Evolutionary conservation across 1,140 invertebrate genomes (phyloP), one percentile per base, ranked within the genome.

Genomic region (Drosophila sturtevanti): DNA sequence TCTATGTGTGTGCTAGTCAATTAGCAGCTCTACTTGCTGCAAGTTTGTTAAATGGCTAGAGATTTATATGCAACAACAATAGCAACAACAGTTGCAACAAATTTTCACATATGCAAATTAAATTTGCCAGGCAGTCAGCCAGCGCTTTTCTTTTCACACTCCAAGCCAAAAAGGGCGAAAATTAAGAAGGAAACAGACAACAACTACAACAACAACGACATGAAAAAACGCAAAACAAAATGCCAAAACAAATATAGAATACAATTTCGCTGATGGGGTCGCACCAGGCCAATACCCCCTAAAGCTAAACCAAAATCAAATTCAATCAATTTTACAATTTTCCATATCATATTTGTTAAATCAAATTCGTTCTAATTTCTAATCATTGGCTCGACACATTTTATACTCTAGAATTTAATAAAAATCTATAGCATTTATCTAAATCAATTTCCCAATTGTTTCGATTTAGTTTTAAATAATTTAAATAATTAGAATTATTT

Each of bases 51-150:
- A 86, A 87, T 89, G 79, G 82, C 79, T 35, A 52, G 51, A 63
- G 75, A 78, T 78, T 79, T 79, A 69, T 60, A 59, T 38, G 77
- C 60, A 68, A 37, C 70, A 51, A 77, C 61, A 59, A 58, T 72
- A 64, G 18, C 67, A 27, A 38, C 9, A 55, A 63, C 18, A 22
- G 4, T 5, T 35, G 12, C 34, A 56, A n/a, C 44, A 66, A 37
- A 58, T 65, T 52, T 31, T 48, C 79, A 82, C 82, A 87, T 87
- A 87, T 87, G 82, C 79, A 87, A 87, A 87, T 87, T 87, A 75
- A 82, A 87, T 87, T 82, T 79, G 74, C 74, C 72, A 77, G 71
- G 24, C 61, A 74, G 52, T 63, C 58, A 72, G 64, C 63, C 58
- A 75, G 62, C 62, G 77, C 71, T 77, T 74, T 81, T 81, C 75